These are phyloP conservation scores for Lucilia sericata DNA, from an alignment of 1,140 invertebrate species.

Conservation along the genomic window DNA sequence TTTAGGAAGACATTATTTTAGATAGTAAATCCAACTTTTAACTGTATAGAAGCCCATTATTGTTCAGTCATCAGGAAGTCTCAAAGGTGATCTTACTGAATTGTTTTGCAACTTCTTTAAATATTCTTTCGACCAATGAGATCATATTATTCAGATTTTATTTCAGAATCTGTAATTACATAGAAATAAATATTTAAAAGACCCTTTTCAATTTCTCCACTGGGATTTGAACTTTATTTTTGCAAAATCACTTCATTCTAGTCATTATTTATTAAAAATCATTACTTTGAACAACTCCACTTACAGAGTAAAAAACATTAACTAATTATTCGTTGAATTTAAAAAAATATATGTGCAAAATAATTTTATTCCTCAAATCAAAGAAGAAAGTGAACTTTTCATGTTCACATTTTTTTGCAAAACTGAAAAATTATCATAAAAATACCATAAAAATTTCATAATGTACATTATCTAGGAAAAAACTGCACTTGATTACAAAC, in stretches of 20 bases:
- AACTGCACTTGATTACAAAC: neutral
- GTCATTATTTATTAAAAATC: neutral
- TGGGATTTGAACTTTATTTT: neutral
- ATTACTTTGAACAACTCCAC: neutral
- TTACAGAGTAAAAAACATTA: neutral
- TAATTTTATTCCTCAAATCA: neutral
- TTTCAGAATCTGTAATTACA: no score
- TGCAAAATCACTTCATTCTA: neutral
- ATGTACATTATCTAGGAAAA: neutral
- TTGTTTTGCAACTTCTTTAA: no score
- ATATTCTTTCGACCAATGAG: no score
- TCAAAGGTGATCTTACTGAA: no score
- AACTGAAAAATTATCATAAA: neutral
- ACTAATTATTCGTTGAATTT: neutral
- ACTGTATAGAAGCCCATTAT: no score
- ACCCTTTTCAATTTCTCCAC: neutral
- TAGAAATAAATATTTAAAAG: no score
- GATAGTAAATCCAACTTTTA: no score
- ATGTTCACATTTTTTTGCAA: neutral
- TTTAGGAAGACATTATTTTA: no score
- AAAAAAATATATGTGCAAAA: conserved; percentile 14
- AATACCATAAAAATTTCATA: conserved; percentile 8
- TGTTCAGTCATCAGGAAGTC: no score
- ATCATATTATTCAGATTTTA: no score
- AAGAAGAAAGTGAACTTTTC: neutral